Evolutionary conservation across 2,888 invertebrate species (phyloP).

Genomic region (Theodoxus fluviatilis): DNA sequence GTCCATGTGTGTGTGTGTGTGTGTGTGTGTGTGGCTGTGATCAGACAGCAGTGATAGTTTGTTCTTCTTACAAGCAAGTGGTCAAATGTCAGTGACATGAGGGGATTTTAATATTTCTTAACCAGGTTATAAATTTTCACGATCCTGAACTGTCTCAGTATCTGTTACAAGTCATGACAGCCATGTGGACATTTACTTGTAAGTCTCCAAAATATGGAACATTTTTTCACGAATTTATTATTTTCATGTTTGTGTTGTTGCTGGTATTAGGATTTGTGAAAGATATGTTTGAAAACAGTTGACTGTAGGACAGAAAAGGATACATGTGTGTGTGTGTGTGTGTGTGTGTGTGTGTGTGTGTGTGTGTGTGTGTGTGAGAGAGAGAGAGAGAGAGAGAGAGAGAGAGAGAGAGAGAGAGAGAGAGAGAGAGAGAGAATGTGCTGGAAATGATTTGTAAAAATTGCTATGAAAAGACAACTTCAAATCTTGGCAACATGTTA

Average conservation of each 20-base stretch:
- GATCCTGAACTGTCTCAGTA: too few relatives aligned
- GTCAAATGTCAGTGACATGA: too few relatives aligned
- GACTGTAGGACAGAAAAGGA: not conserved
- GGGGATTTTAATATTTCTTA: too few relatives aligned
- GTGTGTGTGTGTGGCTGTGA: constrained; percentile 10
- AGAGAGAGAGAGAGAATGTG: not conserved
- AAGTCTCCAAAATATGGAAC: too few relatives aligned
- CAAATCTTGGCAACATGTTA: too few relatives aligned
- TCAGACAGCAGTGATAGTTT: not conserved
- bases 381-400: not conserved
- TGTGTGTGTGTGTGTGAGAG: constrained; percentile 12
- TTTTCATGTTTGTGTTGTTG: not conserved
- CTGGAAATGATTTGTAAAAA: too few relatives aligned
- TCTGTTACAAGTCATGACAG: too few relatives aligned
- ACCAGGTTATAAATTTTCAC: too few relatives aligned
- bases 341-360: not conserved
- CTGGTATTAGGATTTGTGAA: not conserved
- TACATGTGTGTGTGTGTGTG: not conserved
- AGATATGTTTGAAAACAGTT: not conserved
- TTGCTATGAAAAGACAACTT: too few relatives aligned
- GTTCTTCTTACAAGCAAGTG: not conserved
- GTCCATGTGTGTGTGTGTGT: not conserved
- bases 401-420: not conserved
- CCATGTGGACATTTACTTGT: too few relatives aligned
- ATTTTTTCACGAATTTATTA: too few relatives aligned